A percentile compares a stretch with the other conserved stretches of the same genome.
Evolutionary conservation across 2,888 invertebrate genomes (phyloP).

Genomic region (Himalopsyche kuldschensis): DNA sequence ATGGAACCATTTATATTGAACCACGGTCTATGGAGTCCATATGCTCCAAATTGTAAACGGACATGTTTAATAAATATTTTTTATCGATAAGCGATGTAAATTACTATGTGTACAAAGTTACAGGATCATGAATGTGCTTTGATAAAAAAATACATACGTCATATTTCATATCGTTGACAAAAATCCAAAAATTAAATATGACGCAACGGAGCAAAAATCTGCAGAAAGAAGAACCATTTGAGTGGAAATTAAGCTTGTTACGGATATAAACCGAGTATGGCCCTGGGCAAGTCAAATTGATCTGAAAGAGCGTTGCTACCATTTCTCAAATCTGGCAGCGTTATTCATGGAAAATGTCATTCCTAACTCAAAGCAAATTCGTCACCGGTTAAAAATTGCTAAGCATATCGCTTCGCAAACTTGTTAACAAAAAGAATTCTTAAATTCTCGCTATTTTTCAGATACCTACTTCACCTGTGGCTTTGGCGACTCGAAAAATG

Average conservation of each 20-base stretch:
- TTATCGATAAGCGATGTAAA: too few relatives aligned
- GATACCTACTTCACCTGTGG: too few relatives aligned
- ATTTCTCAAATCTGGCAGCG: not conserved
- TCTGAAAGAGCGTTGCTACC: not conserved
- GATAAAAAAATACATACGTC: not conserved
- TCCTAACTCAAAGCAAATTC: not conserved
- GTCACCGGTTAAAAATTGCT: not conserved
- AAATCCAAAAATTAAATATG: not conserved
- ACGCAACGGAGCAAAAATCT: not conserved
- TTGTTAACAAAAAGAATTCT: too few relatives aligned
- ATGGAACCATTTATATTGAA: too few relatives aligned
- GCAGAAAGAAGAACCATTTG: not conserved
- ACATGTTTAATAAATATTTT: too few relatives aligned
- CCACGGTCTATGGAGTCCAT: too few relatives aligned
- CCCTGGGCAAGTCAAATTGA: not conserved
- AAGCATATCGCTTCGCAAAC: too few relatives aligned
- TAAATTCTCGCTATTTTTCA: too few relatives aligned
- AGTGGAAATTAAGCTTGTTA: not conserved
- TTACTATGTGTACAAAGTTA: too few relatives aligned
- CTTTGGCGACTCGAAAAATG: too few relatives aligned
- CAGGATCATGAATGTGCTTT: too few relatives aligned
- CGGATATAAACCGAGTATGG: not conserved
- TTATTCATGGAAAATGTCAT: not conserved
- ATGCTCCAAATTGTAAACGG: too few relatives aligned
- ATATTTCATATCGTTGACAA: not conserved